These are phyloP conservation scores for Apomyelois bistriatella DNA, from an alignment of 2,888 invertebrate genomes.

Conservation along the genomic window DNA sequence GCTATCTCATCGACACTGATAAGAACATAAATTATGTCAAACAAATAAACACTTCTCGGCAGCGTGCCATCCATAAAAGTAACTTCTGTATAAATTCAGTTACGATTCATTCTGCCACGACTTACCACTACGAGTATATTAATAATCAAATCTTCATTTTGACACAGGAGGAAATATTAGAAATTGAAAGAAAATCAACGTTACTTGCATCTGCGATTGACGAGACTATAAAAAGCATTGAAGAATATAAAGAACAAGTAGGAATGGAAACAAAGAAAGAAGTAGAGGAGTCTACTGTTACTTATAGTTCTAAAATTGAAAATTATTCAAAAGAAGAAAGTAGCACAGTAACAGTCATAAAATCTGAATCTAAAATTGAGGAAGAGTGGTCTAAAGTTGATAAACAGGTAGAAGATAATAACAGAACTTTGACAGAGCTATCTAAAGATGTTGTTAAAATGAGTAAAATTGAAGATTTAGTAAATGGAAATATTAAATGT, in stretches of 20 bases:
- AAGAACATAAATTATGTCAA: constrained; percentile 7
- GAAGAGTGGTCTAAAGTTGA: constrained; percentile 28
- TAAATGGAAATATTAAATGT: neutral
- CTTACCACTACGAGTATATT: neutral
- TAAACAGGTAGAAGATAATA: constrained; percentile 23
- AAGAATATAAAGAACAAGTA: constrained; percentile 68
- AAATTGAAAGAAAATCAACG: constrained; percentile 63
- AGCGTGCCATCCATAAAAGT: constrained; percentile 2
- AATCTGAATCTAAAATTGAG: constrained; percentile 16
- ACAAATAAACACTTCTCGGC: constrained; percentile 7
- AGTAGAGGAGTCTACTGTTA: constrained; percentile 17
- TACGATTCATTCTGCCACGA: neutral
- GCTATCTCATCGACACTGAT: neutral
- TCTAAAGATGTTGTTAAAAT: neutral
- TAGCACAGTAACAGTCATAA: constrained; percentile 5
- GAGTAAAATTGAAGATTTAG: neutral
- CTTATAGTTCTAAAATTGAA: constrained; percentile 17
- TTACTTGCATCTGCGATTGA: constrained; percentile 67
- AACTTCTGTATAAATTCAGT: neutral
- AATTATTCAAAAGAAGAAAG: constrained; percentile 18
- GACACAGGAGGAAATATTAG: constrained; percentile 62
- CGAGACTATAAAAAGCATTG: constrained; percentile 64
- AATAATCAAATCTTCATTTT: neutral
- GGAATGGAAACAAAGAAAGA: constrained; percentile 45
- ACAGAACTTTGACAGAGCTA: constrained; percentile 4